Conservation (phyloP, 2,113 vertebrate genomes). For the Chaetodon trifascialis region DNA sequence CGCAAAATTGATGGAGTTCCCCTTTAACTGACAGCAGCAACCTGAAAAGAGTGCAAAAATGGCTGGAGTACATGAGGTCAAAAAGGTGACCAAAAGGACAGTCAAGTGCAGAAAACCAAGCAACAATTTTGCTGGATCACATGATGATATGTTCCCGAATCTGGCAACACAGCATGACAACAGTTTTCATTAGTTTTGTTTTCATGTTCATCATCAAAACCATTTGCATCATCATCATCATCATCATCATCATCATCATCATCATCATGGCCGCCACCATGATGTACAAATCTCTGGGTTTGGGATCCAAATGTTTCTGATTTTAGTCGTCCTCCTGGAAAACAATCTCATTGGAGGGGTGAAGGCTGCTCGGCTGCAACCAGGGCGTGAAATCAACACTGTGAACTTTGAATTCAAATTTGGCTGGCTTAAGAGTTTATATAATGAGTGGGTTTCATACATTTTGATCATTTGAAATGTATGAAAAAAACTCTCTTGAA, state of each 20-base stretch:
- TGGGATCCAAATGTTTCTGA: slow-evolving; percentile 69
- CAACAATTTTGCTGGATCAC: not conserved
- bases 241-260: slow-evolving; percentile 46
- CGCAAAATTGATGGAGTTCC: not conserved
- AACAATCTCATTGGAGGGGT: slow-evolving; percentile 25
- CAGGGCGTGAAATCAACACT: slow-evolving; percentile 31
- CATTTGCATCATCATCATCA: slow-evolving; percentile 32
- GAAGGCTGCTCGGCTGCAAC: slow-evolving; percentile 38
- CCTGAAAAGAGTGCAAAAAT: not conserved
- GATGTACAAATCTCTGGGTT: slow-evolving; percentile 61
- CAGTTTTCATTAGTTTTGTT: not conserved
- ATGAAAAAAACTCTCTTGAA: not conserved
- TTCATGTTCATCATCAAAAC: not conserved
- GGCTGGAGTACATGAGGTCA: too few species aligned
- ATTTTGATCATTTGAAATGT: not conserved
- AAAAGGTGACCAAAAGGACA: not conserved
- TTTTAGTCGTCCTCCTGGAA: slow-evolving; percentile 40
- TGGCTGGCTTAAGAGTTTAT: not conserved
- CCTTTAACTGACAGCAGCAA: not conserved
- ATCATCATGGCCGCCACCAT: slow-evolving; percentile 66
- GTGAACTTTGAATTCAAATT: not conserved
- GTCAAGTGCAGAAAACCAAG: too few species aligned
- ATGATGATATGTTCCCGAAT: slow-evolving; percentile 6
- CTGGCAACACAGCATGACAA: not conserved
- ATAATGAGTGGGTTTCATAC: not conserved